Evolutionary conservation across 2,888 invertebrate genomes (phyloP).

Genomic region (Hemithea aestivaria): DNA sequence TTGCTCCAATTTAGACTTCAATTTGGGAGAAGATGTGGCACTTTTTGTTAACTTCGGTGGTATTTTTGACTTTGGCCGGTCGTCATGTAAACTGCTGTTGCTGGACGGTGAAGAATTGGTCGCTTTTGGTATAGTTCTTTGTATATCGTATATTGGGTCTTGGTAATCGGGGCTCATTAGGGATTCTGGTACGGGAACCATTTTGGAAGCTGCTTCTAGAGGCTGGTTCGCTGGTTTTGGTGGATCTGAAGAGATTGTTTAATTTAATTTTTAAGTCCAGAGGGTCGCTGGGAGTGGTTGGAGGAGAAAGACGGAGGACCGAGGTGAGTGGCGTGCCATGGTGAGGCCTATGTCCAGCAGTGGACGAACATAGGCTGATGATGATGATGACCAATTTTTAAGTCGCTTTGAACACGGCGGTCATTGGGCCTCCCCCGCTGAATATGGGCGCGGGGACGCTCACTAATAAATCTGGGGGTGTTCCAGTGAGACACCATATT

Average conservation of each 20-base stretch:
- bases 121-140: constrained; percentile 55
- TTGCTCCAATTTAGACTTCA: constrained; percentile 62
- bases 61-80: constrained; percentile 47
- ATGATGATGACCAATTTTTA: too few relatives aligned
- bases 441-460: too few relatives aligned
- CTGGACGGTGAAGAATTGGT: constrained; percentile 56
- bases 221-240: constrained; percentile 73
- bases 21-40: constrained; percentile 68
- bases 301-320: too few relatives aligned
- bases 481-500: too few relatives aligned
- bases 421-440: too few relatives aligned
- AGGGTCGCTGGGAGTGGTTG: too few relatives aligned
- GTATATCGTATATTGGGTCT: constrained; percentile 72
- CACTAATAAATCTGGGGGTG: too few relatives aligned
- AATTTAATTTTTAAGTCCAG: neutral
- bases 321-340: too few relatives aligned
- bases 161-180: constrained; percentile 91
- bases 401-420: too few relatives aligned
- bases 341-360: too few relatives aligned
- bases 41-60: constrained; percentile 71
- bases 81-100: constrained; percentile 59
- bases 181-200: constrained; percentile 92
- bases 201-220: constrained; percentile 89
- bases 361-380: too few relatives aligned
- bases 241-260: constrained; percentile 23